Base-by-base conservation (phyloP, 2,888 invertebrate genomes). In the Tachina grossa region DNA sequence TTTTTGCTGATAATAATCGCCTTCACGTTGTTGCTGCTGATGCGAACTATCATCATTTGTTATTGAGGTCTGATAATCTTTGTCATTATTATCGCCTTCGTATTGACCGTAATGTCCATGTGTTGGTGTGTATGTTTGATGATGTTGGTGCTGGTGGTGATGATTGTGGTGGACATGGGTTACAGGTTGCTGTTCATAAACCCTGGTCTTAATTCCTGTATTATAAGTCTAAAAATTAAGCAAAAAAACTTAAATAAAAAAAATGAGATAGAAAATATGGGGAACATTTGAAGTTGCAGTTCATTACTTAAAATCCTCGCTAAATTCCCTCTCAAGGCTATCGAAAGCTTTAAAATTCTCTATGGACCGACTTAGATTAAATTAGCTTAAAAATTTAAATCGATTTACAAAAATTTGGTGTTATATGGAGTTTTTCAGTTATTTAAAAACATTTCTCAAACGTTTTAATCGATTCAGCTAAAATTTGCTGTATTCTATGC, bases 181-280 rank as follows among this genome's bases (percentile, higher is more conserved):
- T 66, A 55, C 57, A 9, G 76, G 75, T 47, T 76, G 83, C 11
- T 66, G 51, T 45, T 71, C 65, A 57, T 83, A 85, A 11, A 61
- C 59, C 51, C 55, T 76, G 8, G 79, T 83, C 51, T 83, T 85
- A 10, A 83, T 76, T n/a, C 85, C 85, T 45, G 79, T 49, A 49
- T 71, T 83, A 66, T 85, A 85, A 22, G 83, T 85, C 85, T 85
- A 43, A 66, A 84, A 81, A 66, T 19, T n/a, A 31, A 59, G 10
- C 0, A 16, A 47, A 9, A 9, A 16, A 13, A 22, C 9, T 8
- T 45, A 6, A 43, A 14, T 59, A 31, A 2, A 2, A 1, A 31
- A 31, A 31, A 31, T 22, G 22, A 22, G 22, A 2, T 22, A 22
- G 4, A 31, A 4, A 31, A 6, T 6, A 31, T 31, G 31, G 6